Base-by-base conservation (phyloP, 2,113 vertebrate genomes). In the Forbesichthys agassizii region DNA sequence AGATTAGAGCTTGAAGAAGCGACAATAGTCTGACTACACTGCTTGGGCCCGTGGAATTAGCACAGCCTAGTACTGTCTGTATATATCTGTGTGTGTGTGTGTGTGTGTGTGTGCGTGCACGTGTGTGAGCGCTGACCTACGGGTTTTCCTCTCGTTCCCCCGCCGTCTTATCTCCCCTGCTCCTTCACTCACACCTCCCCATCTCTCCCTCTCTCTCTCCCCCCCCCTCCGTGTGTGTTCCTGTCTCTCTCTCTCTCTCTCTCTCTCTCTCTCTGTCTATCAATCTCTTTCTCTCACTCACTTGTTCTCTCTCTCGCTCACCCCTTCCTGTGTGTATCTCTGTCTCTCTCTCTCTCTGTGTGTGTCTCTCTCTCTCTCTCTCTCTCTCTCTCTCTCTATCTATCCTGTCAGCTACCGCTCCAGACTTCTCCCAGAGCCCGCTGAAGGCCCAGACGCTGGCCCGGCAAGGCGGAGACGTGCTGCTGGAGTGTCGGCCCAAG, bases 401-500 rank as follows among this genome's bases (percentile, higher is more conserved):
- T 48, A 47, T 51, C 27, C 9, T 46, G 12, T 8, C 72, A 91
- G 92, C 91, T 27, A 89, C 92, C 16, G 88, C 92, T 56, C 91
- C 92, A 59, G 91, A 93, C 79, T 93, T 93, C 86, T 89, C 92
- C 52, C 87, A 90, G 75, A 92, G 85, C 71, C 68, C 86, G 73
- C 52, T 92, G 74, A 90, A 89, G 79, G 64, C 85, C 51, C 89
- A 90, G 78, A 92, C 91, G 62, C 79, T 92, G 81, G 91, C 82
- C 89, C 94, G 83, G 93, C 94, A 85, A 91, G 92, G 91, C 68
- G 95, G 88, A 66, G 95, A 96, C 86, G 91, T 98, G 57, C 47
- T 94, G 66, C 93, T 98, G 47, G 95, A 98, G 66, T 99, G 97
- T 86, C 94, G 92, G 76, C 96, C 97, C 6, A 90, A 93, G 83